Base-by-base conservation (phyloP, 2,888 invertebrate species). In the Hypena proboscidalis region DNA sequence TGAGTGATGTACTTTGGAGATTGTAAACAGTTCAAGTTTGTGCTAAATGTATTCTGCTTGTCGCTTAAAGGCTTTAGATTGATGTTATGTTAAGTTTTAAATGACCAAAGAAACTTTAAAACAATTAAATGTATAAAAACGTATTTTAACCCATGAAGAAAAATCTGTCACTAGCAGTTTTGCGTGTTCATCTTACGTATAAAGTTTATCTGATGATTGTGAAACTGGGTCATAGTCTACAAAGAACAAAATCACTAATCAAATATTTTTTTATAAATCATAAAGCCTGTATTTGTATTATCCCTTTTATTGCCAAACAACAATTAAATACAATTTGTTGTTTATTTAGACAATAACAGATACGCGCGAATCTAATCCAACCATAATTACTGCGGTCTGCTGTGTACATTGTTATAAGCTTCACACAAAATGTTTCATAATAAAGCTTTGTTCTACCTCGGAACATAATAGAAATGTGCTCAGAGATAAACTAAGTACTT, bases 331-430 rank as follows among this genome's bases (percentile, higher is more conserved):
- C 14, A 9, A 23, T 38, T 48, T 32, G 19, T 23, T 21, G 33
- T 54, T 33, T 34, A 32, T 40, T 37, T 17, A 30, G 13, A 39
- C 39, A 29, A 23, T 10, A 34, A 22, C 13, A 14, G 9, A 7
- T 22, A 22, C 3, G 6, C 10, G 17, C 22, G 37, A 41, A 57
- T 41, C 8, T 35, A 35, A 35, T 35, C 21, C 30, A n/a, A 5
- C 4, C 21, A 30, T 32, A 10, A n/a, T 10, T 13, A n/a, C 7
- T 17, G 20, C 20, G 19, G 6, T 23, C 13, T 43, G 7, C 11
- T 3, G 6, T 19, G 17, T 36, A 33, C 8, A 20, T 27, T 36
- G 20, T 27, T 19, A 13, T 44, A 36, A 26, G 37, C 10, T 11
- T 9, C 31, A 25, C 26, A 13, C 22, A 36, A 39, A 27, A 25